Base-by-base conservation (phyloP, 2,113 vertebrate genomes). In the Gnathonemus longibarbis region DNA sequence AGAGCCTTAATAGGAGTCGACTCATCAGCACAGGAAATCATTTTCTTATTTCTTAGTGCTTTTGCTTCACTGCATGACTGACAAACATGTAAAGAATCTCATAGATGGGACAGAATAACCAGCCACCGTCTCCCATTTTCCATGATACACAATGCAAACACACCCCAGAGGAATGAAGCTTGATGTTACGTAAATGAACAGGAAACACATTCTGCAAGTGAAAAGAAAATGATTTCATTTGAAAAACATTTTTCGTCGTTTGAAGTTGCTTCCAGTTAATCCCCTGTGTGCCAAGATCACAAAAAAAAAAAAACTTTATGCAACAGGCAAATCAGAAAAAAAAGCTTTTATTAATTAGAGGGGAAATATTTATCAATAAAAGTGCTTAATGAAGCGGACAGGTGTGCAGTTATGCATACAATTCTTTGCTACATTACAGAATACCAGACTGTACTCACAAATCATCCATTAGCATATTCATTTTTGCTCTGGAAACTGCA, bases 251-350 rank as follows among this genome's bases (percentile, higher is more conserved):
- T 50, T 21, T 27, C 10, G 2, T 39, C 1, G 5, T 56, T 87
- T 87, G 84, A 50, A 52, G 49, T 87, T 53, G 13, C n/a, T 87
- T 87, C 85, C 50, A 87, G 31, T 53, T 27, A 87, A 87, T 87
- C n/a, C 85, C 50, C n/a, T 6, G 5, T 19, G 48, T 19, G 50
- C 31, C 13, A 24, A 39, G 85, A 87, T 56, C 85, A 87, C 11
- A 50, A 11, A 13, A 15, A 11, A n/a, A n/a, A n/a, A 15, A 87
- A 53, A 52, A 87, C 49, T 87, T 56, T 53, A 53, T 87, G 85
- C 49, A 87, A 52, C 49, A 39, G 85, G 50, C 85, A 56, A 49
- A 87, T 87, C n/a, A 56, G 50, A 48, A 87, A 56, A 87, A 31
- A 56, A 80, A 56, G 50, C 85, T 87, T 87, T 56, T 56, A 39